Evolutionary conservation across 2,797 vertebrate genomes (phyloP).

Genomic region (Poeciliopsis paucimaculata): DNA sequence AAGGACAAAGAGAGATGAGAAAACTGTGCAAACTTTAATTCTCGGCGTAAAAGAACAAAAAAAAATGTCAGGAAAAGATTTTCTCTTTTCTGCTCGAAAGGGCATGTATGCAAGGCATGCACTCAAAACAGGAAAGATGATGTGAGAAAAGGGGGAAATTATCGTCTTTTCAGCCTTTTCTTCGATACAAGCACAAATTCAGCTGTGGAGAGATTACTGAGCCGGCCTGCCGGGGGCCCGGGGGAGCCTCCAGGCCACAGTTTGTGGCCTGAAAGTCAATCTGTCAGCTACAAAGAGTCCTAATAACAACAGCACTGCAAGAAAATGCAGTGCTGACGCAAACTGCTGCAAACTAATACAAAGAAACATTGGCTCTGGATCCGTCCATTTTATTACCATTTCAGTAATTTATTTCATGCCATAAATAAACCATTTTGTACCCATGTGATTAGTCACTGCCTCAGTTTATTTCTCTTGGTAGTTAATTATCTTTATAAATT

Average conservation of each 20-base stretch:
- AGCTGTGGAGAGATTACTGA: constrained; percentile 14
- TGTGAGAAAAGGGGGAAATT: constrained; percentile 11
- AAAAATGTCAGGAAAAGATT: constrained; percentile 41
- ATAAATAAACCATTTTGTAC: not conserved
- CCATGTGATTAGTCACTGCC: not conserved
- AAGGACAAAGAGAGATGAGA: constrained; percentile 47
- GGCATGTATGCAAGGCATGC: constrained; percentile 17
- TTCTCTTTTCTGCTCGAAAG: constrained; percentile 51
- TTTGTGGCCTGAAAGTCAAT: constrained; percentile 17
- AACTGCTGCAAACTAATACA: constrained; percentile 4
- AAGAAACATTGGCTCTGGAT: not conserved
- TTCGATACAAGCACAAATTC: constrained; percentile 12
- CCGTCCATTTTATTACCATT: not conserved
- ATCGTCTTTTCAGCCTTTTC: constrained; percentile 23
- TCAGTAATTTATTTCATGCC: not conserved
- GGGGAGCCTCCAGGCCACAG: not conserved
- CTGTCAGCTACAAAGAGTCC: not conserved
- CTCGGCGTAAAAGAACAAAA: constrained; percentile 40
- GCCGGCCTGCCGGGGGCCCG: not conserved
- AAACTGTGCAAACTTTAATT: constrained; percentile 38
- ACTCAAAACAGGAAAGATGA: constrained; percentile 23
- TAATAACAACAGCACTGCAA: constrained; percentile 18
- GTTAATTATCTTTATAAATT: not conserved
- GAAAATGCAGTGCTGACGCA: not conserved
- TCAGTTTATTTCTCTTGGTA: not conserved